These are phyloP conservation scores for Apotomis turbidana DNA, from an alignment of 2,888 invertebrate genomes.

Conservation along the genomic window DNA sequence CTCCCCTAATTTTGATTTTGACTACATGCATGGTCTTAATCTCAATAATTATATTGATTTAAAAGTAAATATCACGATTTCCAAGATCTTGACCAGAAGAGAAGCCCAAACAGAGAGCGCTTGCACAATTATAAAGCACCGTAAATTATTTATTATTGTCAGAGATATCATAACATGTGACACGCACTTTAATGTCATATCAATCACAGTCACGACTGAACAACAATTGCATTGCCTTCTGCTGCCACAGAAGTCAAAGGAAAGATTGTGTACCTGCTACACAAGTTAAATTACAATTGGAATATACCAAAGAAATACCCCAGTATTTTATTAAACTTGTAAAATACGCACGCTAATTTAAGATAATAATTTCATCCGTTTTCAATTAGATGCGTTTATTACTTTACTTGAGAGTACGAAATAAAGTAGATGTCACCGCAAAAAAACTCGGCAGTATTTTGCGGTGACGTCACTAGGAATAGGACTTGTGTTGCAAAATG, in stretches of 20 bases:
- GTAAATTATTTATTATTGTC: constrained; percentile 42
- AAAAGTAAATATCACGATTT: background rate
- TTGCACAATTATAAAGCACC: constrained; percentile 39
- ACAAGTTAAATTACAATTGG: background rate
- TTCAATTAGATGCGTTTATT: too few relatives aligned
- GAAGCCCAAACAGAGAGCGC: constrained; percentile 26
- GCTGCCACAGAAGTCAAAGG: constrained; percentile 20
- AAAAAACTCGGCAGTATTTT: too few relatives aligned
- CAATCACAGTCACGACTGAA: constrained; percentile 43
- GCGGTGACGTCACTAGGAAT: too few relatives aligned
- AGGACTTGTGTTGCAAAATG: too few relatives aligned
- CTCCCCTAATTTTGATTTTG: too few relatives aligned
- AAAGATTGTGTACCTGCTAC: constrained; percentile 13
- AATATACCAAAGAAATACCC: too few relatives aligned
- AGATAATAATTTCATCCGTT: too few relatives aligned
- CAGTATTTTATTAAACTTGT: too few relatives aligned
- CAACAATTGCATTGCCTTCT: constrained; percentile 34
- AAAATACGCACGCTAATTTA: too few relatives aligned
- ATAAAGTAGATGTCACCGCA: too few relatives aligned
- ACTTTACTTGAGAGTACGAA: too few relatives aligned
- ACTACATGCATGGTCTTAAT: too few relatives aligned
- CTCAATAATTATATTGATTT: background rate
- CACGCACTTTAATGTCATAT: constrained; percentile 47
- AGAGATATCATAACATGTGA: constrained; percentile 47
- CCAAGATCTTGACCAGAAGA: constrained; percentile 23